Evolutionary conservation across 2,797 vertebrate species (phyloP).

Genomic region (Alosa sapidissima): DNA sequence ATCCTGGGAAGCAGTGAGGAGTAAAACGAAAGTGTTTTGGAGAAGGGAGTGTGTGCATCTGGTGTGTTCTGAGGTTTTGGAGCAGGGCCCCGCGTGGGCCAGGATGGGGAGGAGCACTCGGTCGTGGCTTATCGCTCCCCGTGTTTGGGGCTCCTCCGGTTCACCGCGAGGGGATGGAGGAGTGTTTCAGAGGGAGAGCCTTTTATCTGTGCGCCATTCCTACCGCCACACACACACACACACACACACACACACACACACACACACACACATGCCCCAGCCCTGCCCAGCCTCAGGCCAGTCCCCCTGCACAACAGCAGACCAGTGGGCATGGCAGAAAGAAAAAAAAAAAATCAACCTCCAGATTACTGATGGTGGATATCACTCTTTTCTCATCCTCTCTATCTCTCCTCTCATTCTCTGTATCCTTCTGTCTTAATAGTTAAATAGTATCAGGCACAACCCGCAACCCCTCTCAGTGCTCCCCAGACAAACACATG

Average conservation of each 20-base stretch:
- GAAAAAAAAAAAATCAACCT: neutral
- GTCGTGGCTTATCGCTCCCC: constrained; percentile 60
- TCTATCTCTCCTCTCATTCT: constrained; percentile 23
- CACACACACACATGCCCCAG: constrained; percentile 28
- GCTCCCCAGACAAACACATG: constrained; percentile 27
- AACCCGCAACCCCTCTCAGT: constrained; percentile 22
- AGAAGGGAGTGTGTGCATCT: constrained; percentile 31
- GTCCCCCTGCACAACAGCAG: neutral
- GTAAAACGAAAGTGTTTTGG: neutral
- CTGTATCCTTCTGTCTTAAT: constrained; percentile 9
- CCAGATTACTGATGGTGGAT: constrained; percentile 40
- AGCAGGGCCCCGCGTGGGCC: neutral
- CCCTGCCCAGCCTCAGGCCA: neutral
- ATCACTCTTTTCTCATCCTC: constrained; percentile 40
- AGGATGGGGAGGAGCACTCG: constrained; percentile 51
- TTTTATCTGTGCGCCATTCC: constrained; percentile 66
- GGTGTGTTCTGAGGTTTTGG: neutral
- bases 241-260: neutral
- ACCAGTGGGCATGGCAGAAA: neutral
- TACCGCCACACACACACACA: constrained; percentile 47
- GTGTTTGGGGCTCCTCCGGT: constrained; percentile 56
- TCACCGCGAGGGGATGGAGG: constrained; percentile 56
- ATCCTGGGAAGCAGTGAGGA: constrained; percentile 35
- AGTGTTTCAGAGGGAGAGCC: constrained; percentile 66
- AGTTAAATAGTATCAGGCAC: constrained; percentile 57